A percentile compares a stretch with the other conserved stretches of the same genome.
These are phyloP conservation scores for Drosophila repletoides DNA, from an alignment of 1,140 invertebrate genomes.

Conservation along the genomic window DNA sequence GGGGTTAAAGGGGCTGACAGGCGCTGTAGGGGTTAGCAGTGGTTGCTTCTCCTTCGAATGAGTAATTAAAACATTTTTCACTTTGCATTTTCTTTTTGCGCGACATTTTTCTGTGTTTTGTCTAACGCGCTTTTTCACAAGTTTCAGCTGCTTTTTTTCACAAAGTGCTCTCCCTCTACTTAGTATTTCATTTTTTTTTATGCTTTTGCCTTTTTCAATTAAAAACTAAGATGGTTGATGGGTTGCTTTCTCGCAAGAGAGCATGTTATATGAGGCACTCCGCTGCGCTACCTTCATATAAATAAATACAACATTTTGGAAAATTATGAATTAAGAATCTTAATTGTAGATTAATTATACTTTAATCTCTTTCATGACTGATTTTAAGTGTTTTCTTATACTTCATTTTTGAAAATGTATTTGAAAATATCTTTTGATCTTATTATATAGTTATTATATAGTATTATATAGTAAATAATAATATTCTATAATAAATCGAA, in stretches of 20 bases:
- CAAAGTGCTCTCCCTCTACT: slow-evolving; percentile 13
- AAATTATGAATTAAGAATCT: no score
- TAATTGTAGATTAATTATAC: no score
- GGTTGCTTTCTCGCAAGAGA: slow-evolving; percentile 2
- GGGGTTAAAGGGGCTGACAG: background rate
- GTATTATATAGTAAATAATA: no score
- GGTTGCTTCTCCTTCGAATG: slow-evolving; percentile 49
- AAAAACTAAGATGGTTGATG: slow-evolving; percentile 50
- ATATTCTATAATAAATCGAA: no score
- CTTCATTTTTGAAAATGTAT: no score
- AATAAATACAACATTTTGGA: background rate
- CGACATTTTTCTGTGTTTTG: slow-evolving; percentile 53
- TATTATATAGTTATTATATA: no score
- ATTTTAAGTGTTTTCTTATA: no score
- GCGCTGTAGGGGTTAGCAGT: background rate
- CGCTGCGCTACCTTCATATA: slow-evolving; percentile 6
- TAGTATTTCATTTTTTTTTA: slow-evolving; percentile 31
- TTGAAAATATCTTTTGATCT: no score
- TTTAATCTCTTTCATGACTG: no score
- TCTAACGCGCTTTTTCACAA: slow-evolving; percentile 48
- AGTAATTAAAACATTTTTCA: slow-evolving; percentile 82
- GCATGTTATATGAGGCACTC: slow-evolving; percentile 8
- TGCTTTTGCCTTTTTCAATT: slow-evolving; percentile 53
- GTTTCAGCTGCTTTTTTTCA: slow-evolving; percentile 49
- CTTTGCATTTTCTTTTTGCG: slow-evolving; percentile 49